phyloP scores from a whole-genome alignment of 2,113 vertebrate species.

The Pan troglodytes region NHGRI_mPanTro3-v2.1_pri NC_072407.2:114575501-114576000 shows the following conservation, averaged over 20 bases:
- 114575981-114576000: not conserved
- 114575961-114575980: not conserved
- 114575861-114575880: not conserved
- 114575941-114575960: not conserved
- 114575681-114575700: not conserved
- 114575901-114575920: not conserved
- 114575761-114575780: not conserved
- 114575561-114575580: not conserved
- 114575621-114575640: not conserved
- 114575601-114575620: not conserved
- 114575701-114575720: not conserved
- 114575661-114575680: not conserved
- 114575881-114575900: not conserved
- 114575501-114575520: not conserved
- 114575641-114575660: not conserved
- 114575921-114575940: not conserved
- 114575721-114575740: not conserved
- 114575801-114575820: not conserved
- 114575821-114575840: not conserved
- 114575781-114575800: not conserved
- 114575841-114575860: not conserved
- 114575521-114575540: not conserved
- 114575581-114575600: not conserved
- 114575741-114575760: not conserved
- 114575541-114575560: not conserved